Evolutionary conservation across 2,888 invertebrate species (phyloP).

Genomic region (Sicus ferrugineus): DNA sequence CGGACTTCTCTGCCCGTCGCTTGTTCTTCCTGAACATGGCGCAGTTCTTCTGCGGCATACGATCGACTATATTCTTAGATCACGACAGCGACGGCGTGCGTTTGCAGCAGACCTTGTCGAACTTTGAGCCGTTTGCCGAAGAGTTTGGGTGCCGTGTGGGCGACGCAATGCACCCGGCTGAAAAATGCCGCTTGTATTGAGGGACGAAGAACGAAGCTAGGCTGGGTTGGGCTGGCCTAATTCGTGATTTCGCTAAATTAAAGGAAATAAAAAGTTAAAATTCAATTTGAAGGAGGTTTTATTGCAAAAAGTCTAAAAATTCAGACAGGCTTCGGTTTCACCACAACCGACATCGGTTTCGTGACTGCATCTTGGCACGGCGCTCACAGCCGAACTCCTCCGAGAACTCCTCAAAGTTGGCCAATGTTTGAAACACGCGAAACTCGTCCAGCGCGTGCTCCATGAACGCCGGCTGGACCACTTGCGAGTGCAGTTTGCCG

Average conservation of each 20-base stretch:
- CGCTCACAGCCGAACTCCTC: constrained; percentile 53
- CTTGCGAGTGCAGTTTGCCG: constrained; percentile 51
- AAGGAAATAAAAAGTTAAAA: background rate
- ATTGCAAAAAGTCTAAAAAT: no score
- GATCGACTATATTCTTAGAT: constrained; percentile 35
- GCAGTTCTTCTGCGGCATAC: constrained; percentile 56
- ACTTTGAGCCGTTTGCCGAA: constrained; percentile 50
- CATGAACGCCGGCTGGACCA: constrained; percentile 45
- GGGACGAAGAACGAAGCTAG: background rate
- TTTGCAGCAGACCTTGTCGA: constrained; percentile 46
- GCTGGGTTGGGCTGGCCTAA: background rate
- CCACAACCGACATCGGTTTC: constrained; percentile 55
- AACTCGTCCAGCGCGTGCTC: constrained; percentile 57
- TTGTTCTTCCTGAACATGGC: constrained; percentile 55
- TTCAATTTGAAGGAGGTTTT: background rate
- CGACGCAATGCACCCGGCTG: constrained; percentile 48
- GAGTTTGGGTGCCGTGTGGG: constrained; percentile 45
- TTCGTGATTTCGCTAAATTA: background rate
- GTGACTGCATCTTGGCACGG: constrained; percentile 56
- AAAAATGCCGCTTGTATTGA: constrained; percentile 53
- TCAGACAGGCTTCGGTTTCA: no score
- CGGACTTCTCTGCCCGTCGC: constrained; percentile 40
- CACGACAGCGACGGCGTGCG: constrained; percentile 55
- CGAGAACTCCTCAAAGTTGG: constrained; percentile 59
- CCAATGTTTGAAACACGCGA: constrained; percentile 56